These are phyloP conservation scores for Calephelis virginiensis DNA, from an alignment of 1,140 invertebrate species.

Conservation along the genomic window DNA sequence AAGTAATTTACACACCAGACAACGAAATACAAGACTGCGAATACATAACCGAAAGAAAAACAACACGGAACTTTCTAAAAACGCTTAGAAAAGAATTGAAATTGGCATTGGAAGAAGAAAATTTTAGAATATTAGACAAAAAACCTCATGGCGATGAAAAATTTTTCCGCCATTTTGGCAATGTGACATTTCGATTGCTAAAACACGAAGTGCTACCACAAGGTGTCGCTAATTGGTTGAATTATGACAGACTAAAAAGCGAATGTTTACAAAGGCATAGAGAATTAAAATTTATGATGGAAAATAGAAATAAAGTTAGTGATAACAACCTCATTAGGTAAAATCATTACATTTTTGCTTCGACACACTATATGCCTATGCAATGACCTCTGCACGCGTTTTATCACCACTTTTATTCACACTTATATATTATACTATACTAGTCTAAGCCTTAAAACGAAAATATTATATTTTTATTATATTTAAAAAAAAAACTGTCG, in stretches of 20 bases:
- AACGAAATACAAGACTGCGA: constrained; percentile 83
- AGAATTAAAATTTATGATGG: constrained; percentile 58
- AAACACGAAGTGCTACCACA: constrained; percentile 59
- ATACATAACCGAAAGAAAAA: constrained; percentile 77
- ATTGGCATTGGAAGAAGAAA: constrained; percentile 66
- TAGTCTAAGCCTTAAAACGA: not conserved
- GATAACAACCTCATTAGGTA: constrained; percentile 51
- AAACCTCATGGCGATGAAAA: constrained; percentile 44
- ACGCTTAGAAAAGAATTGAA: constrained; percentile 79
- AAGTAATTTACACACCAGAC: constrained; percentile 82
- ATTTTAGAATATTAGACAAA: constrained; percentile 47
- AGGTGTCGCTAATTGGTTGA: constrained; percentile 72
- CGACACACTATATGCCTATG: constrained; percentile 24
- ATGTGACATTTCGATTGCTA: constrained; percentile 64
- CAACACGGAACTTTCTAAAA: constrained; percentile 78
- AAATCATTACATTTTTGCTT: constrained; percentile 22
- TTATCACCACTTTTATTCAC: not conserved
- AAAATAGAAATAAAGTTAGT: constrained; percentile 53
- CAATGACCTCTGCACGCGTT: constrained; percentile 38
- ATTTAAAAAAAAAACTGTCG: too few species aligned
- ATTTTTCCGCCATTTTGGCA: constrained; percentile 63
- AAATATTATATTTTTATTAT: not conserved
- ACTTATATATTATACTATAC: not conserved
- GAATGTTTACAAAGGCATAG: constrained; percentile 75
- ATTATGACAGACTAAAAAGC: constrained; percentile 75